Evolutionary conservation across 2,797 vertebrate species (phyloP), one percentile per base, ranked within the genome.

Genomic region (Onychomys torridus): DNA sequence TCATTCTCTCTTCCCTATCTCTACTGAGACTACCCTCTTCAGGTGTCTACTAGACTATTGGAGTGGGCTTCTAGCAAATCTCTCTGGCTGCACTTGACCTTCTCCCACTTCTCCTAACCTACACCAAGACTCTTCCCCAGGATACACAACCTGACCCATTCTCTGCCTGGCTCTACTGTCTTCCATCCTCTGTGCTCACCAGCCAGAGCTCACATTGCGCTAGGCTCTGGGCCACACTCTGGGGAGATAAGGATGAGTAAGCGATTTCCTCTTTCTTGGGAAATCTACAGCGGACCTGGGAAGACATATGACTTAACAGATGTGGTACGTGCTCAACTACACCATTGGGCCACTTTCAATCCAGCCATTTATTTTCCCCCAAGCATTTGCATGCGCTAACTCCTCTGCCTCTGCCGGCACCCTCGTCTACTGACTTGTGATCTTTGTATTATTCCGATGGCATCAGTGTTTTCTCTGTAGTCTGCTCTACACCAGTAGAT

Each of bases 251-350:
- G 34, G 17, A 57, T 61, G 46, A 88, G 27, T 17, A 73, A 25
- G 67, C 61, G 63, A 7, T 84, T 84, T 97, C 59, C 93, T 91
- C 49, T 83, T 67, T 59, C 75, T 88, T 69, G 8, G 61, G 83
- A 40, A 90, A 43, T 82, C 89, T 87, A 55, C 19, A 37, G 14
- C n/a, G 32, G 69, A 6, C 82, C 19, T 61, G 75, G 43, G 32
- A 9, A 91, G 77, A 85, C 65, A 77, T 14, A 43, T 11, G 61
- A 85, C 34, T 37, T 37, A 46, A 84, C 27, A 69, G 81, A 32
- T 25, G 25, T 57, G 34, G 49, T 77, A 27, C 5, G 59, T 91
- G 82, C 89, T 88, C 55, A 89, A 82, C 40, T 61, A 63, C 37
- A 75, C 49, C 93, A 57, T 1, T 11, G 21, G 46, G 52, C 79